phyloP scores from a whole-genome alignment of 2,888 invertebrate species.

The Selenia dentaria region DNA sequence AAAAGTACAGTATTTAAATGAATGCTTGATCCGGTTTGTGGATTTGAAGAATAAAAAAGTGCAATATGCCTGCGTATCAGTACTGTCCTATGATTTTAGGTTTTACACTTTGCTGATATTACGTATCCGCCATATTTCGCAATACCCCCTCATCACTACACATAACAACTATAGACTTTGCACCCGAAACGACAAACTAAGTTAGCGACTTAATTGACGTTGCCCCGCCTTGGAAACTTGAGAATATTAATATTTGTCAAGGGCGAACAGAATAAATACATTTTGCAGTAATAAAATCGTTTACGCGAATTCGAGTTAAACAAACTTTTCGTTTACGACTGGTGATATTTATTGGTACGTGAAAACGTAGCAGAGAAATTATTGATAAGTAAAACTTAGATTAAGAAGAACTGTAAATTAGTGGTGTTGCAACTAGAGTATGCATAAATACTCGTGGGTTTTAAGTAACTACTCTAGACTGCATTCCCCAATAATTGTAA shows the following conservation, averaged over 20 bases:
- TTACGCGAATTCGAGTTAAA: slow-evolving; percentile 10
- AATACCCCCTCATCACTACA: neutral
- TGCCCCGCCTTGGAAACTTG: slow-evolving; percentile 30
- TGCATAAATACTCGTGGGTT: too few species aligned
- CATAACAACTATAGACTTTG: slow-evolving; percentile 52
- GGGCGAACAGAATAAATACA: slow-evolving; percentile 33
- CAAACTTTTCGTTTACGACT: slow-evolving; percentile 6
- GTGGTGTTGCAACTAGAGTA: too few species aligned
- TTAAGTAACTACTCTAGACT: too few species aligned
- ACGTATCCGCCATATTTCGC: neutral
- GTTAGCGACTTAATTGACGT: slow-evolving; percentile 59
- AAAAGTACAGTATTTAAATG: too few species aligned
- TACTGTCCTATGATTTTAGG: too few species aligned
- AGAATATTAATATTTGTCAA: slow-evolving; percentile 35
- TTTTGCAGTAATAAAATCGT: slow-evolving; percentile 22
- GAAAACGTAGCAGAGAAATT: neutral
- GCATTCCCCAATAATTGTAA: too few species aligned
- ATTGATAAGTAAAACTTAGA: too few species aligned
- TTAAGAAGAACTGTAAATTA: too few species aligned
- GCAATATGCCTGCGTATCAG: too few species aligned
- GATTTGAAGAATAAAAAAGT: too few species aligned
- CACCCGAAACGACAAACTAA: slow-evolving; percentile 55
- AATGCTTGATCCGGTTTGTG: too few species aligned
- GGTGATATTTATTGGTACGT: neutral
- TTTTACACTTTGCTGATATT: too few species aligned